Percentiles rank a stretch among this genome's conserved stretches.
Evolutionary conservation across 2,888 invertebrate genomes (phyloP).

Genomic region (Odontocerum albicorne): DNA sequence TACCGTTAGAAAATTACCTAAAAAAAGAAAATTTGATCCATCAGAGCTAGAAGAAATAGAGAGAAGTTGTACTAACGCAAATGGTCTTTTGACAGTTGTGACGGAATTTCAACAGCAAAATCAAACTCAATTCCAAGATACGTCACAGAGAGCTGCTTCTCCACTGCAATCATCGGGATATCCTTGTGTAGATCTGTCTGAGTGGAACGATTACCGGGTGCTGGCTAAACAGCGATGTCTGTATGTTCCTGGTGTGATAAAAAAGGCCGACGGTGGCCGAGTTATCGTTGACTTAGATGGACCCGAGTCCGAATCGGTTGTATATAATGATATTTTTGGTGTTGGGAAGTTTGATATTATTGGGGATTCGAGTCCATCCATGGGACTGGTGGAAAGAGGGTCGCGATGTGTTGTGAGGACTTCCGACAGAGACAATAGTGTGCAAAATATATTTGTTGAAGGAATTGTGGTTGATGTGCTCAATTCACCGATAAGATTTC

Average conservation of each 20-base stretch:
- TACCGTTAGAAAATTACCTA: conserved; percentile 81
- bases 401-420: conserved; percentile 81
- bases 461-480: conserved; percentile 70
- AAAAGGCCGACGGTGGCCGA: conserved; percentile 68
- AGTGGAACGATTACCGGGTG: conserved; percentile 93
- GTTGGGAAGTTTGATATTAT: conserved; percentile 84
- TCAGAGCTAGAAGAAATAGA: conserved; percentile 74
- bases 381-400: conserved; percentile 77
- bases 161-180: conserved; percentile 65
- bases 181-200: conserved; percentile 79
- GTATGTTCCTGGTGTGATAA: conserved; percentile 88
- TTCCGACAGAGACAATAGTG: conserved; percentile 60
- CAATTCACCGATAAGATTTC: conserved; percentile 50
- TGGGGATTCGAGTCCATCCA: conserved; percentile 88
- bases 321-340: conserved; percentile 78
- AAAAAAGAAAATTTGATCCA: conserved; percentile 87
- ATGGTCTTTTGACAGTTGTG: conserved; percentile 38
- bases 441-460: conserved; percentile 79
- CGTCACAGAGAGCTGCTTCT: conserved; percentile 49
- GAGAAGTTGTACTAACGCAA: conserved; percentile 53
- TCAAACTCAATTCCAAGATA: conserved; percentile 36
- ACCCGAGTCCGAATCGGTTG: conserved; percentile 67
- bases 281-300: conserved; percentile 84
- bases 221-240: conserved; percentile 81
- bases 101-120: conserved; percentile 40